A percentile compares a stretch with the other conserved stretches of the same genome.
phyloP scores from a whole-genome alignment of 2,888 invertebrate genomes.

The Athrips mouffetella region DNA sequence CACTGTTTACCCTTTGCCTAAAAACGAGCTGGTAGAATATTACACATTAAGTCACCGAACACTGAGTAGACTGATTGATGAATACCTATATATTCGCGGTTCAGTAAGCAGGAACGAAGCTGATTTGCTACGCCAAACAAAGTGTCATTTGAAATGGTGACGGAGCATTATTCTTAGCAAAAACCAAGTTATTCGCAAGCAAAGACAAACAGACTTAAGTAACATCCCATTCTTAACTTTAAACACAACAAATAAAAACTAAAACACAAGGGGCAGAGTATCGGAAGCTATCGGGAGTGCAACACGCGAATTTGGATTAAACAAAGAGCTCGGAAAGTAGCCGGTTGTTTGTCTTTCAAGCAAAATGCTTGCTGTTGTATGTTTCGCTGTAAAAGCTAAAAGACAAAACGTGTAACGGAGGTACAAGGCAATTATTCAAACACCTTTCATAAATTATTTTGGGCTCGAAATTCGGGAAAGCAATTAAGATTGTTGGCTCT shows the following conservation, averaged over 20 bases:
- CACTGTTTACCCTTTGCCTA: too few species aligned
- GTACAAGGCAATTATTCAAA: conserved; percentile 1
- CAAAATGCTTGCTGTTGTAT: conserved; percentile 8
- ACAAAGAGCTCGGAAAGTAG: conserved; percentile 18
- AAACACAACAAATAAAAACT: conserved; percentile 11
- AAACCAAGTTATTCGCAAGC: too few species aligned
- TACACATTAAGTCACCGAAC: too few species aligned
- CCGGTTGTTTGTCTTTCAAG: conserved; percentile 16
- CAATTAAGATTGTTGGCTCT: conserved; percentile 43
- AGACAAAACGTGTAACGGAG: not conserved
- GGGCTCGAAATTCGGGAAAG: conserved; percentile 18
- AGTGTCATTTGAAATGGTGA: too few species aligned
- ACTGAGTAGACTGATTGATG: too few species aligned
- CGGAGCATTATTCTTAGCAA: too few species aligned
- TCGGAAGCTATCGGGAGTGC: conserved; percentile 19
- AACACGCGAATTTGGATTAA: conserved; percentile 18
- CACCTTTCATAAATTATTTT: conserved; percentile 12
- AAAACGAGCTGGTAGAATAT: too few species aligned
- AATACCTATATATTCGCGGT: too few species aligned
- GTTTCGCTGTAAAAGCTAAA: conserved; percentile 7
- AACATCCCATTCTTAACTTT: too few species aligned
- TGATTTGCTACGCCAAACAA: too few species aligned
- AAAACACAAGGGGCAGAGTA: conserved; percentile 1
- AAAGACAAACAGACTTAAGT: too few species aligned
- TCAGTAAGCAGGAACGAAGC: too few species aligned